Evolutionary conservation across 2,888 invertebrate genomes (phyloP).

Genomic region (Stenodema calcarata): DNA sequence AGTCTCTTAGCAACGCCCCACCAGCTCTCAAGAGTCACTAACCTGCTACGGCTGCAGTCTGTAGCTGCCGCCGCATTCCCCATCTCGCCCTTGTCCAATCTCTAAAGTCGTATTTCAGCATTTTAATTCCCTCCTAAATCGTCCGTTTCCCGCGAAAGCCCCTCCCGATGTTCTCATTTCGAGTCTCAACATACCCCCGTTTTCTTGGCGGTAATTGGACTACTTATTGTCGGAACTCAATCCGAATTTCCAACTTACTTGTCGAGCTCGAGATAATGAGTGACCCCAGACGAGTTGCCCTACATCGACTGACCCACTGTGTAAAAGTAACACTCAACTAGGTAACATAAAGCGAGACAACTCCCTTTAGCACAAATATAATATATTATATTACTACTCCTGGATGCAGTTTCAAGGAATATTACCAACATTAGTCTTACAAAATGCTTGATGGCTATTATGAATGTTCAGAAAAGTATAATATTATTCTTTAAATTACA

Average conservation of each 20-base stretch:
- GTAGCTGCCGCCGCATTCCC: constrained; percentile 19
- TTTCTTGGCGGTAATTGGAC: background rate
- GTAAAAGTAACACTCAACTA: background rate
- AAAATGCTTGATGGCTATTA: too few relatives aligned
- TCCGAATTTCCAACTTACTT: background rate
- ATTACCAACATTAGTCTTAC: too few relatives aligned
- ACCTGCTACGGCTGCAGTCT: background rate
- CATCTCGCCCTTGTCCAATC: constrained; percentile 49
- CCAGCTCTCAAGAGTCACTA: background rate
- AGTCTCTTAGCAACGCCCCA: constrained; percentile 7
- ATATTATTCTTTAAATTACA: too few relatives aligned
- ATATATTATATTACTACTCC: too few relatives aligned
- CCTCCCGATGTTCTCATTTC: background rate
- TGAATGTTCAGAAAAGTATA: too few relatives aligned
- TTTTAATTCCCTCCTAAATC: constrained; percentile 8
- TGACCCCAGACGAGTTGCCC: background rate
- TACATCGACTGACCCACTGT: background rate
- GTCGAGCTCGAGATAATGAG: background rate
- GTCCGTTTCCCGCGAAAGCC: background rate
- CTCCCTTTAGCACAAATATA: background rate
- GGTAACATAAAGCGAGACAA: background rate
- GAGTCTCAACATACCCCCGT: background rate
- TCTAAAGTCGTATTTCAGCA: background rate
- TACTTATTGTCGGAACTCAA: background rate
- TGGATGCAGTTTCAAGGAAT: too few relatives aligned